Evolutionary conservation across 2,888 invertebrate species (phyloP).

Genomic region (Cantharis lateralis): DNA sequence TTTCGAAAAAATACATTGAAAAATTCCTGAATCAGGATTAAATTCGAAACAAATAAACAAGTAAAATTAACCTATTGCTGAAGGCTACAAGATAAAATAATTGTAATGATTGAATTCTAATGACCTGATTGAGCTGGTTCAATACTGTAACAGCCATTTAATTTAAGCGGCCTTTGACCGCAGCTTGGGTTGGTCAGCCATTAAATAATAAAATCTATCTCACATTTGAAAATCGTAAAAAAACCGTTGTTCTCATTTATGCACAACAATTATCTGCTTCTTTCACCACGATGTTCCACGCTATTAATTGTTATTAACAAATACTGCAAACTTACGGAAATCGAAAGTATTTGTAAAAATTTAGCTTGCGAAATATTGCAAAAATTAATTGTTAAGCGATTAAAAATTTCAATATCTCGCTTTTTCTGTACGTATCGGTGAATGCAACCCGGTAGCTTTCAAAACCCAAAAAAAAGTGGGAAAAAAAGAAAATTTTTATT

Average conservation of each 20-base stretch:
- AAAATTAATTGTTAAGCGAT: background rate
- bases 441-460: background rate
- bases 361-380: background rate
- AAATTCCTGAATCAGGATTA: too few relatives aligned
- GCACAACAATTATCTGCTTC: background rate
- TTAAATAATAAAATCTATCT: background rate
- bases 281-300: background rate
- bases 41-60: too few relatives aligned
- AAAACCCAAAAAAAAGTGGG: background rate
- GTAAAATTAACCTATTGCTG: too few relatives aligned
- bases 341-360: background rate
- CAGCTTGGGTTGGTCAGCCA: background rate
- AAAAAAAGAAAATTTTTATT: background rate
- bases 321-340: background rate
- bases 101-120: too few relatives aligned
- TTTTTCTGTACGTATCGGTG: background rate
- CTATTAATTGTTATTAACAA: background rate
- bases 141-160: too few relatives aligned
- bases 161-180: background rate
- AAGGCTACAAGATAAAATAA: too few relatives aligned
- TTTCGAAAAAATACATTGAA: too few relatives aligned
- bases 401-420: background rate
- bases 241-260: background rate
- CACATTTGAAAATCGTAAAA: background rate
- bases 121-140: too few relatives aligned